These are phyloP conservation scores for Etheostoma perlongum DNA, from an alignment of 2,797 vertebrate genomes.

Conservation along the genomic window DNA sequence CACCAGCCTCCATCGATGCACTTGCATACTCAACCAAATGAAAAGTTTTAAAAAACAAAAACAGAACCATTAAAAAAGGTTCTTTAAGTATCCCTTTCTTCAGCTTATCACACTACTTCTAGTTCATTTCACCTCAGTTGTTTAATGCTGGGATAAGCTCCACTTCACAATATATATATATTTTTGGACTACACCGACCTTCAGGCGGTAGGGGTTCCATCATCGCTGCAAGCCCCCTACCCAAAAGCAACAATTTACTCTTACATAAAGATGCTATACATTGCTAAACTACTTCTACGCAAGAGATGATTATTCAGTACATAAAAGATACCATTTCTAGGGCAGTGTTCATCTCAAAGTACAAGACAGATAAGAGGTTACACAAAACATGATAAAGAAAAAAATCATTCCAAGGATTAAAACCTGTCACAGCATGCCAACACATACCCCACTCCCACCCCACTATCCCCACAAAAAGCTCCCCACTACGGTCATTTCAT, in stretches of 20 bases:
- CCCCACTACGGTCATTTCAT: slow-evolving; percentile 60
- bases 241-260: slow-evolving; percentile 89
- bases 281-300: slow-evolving; percentile 84
- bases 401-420: slow-evolving; percentile 79
- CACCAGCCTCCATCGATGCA: slow-evolving; percentile 72
- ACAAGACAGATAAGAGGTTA: slow-evolving; percentile 80
- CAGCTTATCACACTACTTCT: slow-evolving; percentile 49
- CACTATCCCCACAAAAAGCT: slow-evolving; percentile 52
- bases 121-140: slow-evolving; percentile 56
- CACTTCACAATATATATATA: slow-evolving; percentile 44
- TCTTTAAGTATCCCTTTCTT: slow-evolving; percentile 68
- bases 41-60: slow-evolving; percentile 50
- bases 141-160: slow-evolving; percentile 60
- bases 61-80: slow-evolving; percentile 51
- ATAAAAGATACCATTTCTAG: slow-evolving; percentile 81
- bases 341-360: slow-evolving; percentile 88
- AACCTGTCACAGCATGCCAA: slow-evolving; percentile 83
- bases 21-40: slow-evolving; percentile 71
- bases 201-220: slow-evolving; percentile 72
- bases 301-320: slow-evolving; percentile 84
- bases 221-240: slow-evolving; percentile 65
- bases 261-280: slow-evolving; percentile 90
- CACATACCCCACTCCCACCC: slow-evolving; percentile 62
- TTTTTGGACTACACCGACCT: slow-evolving; percentile 54
- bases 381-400: slow-evolving; percentile 85